Conservation (phyloP, 2,797 vertebrate species). For the Microtus agrestis region DNA sequence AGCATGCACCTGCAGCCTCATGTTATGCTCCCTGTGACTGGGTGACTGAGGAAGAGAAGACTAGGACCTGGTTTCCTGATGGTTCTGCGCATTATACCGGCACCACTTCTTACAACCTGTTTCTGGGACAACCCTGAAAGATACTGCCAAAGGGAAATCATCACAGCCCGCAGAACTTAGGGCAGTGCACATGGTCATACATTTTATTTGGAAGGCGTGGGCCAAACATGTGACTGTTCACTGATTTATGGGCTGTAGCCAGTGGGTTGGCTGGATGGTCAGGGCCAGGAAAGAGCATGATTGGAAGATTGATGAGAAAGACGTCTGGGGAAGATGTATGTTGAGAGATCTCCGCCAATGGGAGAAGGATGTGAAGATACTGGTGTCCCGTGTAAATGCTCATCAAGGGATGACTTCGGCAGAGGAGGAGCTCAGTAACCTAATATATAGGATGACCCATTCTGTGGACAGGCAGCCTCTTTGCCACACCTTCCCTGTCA, state of each 20-base stretch:
- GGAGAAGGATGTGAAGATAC: background rate
- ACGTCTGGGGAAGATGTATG: too few species aligned
- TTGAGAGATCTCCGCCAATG: background rate
- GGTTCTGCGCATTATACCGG: background rate
- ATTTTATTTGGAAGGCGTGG: background rate
- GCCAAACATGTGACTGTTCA: too few species aligned
- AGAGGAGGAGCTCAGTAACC: background rate
- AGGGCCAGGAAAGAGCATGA: background rate
- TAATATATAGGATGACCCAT: background rate
- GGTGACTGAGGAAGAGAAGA: background rate
- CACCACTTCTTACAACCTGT: background rate
- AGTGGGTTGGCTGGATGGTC: background rate
- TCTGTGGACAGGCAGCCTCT: background rate
- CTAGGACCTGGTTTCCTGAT: background rate
- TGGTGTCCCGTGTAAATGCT: background rate
- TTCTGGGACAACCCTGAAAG: background rate
- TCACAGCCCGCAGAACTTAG: background rate
- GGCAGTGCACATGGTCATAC: background rate
- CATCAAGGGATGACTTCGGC: background rate
- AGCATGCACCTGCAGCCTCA: background rate
- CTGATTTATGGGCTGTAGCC: background rate
- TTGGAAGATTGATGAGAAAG: background rate
- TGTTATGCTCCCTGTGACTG: background rate
- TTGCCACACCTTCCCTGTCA: background rate
- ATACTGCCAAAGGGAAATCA: background rate